Evolutionary conservation across 2,888 invertebrate genomes (phyloP).

Genomic region (Phengaris alcon): DNA sequence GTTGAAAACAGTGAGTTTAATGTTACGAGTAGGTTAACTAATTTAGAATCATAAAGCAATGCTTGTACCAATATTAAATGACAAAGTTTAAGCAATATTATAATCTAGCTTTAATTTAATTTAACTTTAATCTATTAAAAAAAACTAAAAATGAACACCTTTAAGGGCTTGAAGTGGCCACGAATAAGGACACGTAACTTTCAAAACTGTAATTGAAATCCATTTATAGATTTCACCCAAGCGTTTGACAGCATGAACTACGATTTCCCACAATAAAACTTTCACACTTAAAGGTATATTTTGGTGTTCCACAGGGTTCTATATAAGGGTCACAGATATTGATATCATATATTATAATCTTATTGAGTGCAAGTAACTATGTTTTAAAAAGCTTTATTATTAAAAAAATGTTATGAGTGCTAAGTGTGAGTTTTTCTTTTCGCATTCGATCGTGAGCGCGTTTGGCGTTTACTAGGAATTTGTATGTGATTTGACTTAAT

Average conservation of each 20-base stretch:
- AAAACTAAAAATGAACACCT: too few species aligned
- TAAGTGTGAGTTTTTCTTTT: too few species aligned
- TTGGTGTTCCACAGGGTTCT: background rate
- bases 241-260: too few species aligned
- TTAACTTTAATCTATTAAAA: too few species aligned
- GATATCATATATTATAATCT: background rate
- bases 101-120: too few species aligned
- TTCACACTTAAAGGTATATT: background rate
- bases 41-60: background rate
- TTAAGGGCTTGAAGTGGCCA: too few species aligned
- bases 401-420: background rate
- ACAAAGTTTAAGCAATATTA: background rate
- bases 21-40: background rate
- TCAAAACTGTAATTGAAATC: too few species aligned
- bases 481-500: background rate
- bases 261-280: too few species aligned
- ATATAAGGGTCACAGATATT: background rate
- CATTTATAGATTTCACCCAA: too few species aligned
- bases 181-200: too few species aligned
- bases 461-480: too few species aligned
- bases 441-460: too few species aligned
- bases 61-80: background rate
- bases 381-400: background rate
- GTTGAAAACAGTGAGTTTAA: conserved; percentile 39
- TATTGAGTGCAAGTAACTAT: background rate